Evolutionary conservation across 2,888 invertebrate genomes (phyloP).

Genomic region (Rotaria sp.): DNA sequence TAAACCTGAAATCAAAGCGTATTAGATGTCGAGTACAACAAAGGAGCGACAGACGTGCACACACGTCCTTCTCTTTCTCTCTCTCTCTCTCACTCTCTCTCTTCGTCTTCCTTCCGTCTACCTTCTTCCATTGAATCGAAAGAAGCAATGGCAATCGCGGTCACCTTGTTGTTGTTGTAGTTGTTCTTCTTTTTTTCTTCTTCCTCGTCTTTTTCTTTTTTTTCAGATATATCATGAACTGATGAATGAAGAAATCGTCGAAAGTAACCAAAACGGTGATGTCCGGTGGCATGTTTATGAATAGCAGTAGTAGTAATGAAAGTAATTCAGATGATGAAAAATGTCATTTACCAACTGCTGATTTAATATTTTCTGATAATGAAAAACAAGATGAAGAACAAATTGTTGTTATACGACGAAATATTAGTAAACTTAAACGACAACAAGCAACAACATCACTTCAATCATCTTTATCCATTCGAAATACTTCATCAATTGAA

Average conservation of each 20-base stretch:
- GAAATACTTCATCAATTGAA: background rate
- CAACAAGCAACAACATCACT: constrained; percentile 3
- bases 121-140: background rate
- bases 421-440: constrained; percentile 4
- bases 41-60: background rate
- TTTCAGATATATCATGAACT: constrained; percentile 9
- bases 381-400: background rate
- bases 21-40: background rate
- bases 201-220: background rate
- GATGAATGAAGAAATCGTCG: constrained; percentile 18
- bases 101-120: background rate
- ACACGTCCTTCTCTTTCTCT: background rate
- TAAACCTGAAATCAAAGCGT: constrained; percentile 4
- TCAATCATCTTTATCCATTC: background rate
- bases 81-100: too few species aligned
- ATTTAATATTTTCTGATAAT: background rate
- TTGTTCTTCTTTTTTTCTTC: background rate
- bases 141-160: background rate
- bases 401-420: background rate
- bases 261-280: constrained; percentile 13
- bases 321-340: background rate
- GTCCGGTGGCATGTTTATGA: constrained; percentile 20
- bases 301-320: background rate
- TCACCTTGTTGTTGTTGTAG: background rate
- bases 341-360: constrained; percentile 12